Evolutionary conservation across 2,797 vertebrate species (phyloP).

Genomic region (Falco rusticolus): DNA sequence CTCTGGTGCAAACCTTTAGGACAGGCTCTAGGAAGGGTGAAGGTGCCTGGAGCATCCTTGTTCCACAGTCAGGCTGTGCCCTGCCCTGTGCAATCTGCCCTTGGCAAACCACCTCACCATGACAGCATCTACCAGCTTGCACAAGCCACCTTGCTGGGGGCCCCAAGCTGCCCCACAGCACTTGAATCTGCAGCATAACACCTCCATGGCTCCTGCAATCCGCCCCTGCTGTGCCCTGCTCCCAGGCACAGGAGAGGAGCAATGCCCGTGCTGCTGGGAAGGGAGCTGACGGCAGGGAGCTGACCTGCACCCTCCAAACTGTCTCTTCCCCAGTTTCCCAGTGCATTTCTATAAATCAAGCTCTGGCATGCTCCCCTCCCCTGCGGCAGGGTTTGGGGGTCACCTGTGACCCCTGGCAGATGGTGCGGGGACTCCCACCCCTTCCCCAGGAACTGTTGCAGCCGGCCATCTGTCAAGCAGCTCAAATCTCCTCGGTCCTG

Average conservation of each 20-base stretch:
- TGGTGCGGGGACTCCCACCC: slow-evolving; percentile 18
- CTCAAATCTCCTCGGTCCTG: background rate
- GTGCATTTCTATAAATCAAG: slow-evolving; percentile 21
- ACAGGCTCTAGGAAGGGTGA: rapidly evolving
- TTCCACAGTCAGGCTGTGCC: background rate
- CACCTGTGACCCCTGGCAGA: slow-evolving; percentile 49
- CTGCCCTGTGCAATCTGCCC: background rate
- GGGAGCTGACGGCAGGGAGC: background rate
- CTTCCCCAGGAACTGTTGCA: slow-evolving; percentile 4
- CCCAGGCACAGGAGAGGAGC: rapidly evolving
- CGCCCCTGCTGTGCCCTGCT: background rate
- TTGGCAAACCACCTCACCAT: rapidly evolving
- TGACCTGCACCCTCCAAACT: rapidly evolving
- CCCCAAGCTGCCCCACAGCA: background rate
- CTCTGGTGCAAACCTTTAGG: background rate
- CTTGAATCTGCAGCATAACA: background rate
- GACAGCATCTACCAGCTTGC: background rate
- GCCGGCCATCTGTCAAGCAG: slow-evolving; percentile 44
- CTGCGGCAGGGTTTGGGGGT: background rate
- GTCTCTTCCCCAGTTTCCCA: background rate
- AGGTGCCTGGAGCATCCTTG: background rate
- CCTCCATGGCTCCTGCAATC: background rate
- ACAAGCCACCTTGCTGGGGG: background rate
- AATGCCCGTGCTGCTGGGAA: background rate
- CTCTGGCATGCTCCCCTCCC: background rate